Conservation (phyloP, 2,797 vertebrate genomes). For the Hafferia zeledoni region DNA sequence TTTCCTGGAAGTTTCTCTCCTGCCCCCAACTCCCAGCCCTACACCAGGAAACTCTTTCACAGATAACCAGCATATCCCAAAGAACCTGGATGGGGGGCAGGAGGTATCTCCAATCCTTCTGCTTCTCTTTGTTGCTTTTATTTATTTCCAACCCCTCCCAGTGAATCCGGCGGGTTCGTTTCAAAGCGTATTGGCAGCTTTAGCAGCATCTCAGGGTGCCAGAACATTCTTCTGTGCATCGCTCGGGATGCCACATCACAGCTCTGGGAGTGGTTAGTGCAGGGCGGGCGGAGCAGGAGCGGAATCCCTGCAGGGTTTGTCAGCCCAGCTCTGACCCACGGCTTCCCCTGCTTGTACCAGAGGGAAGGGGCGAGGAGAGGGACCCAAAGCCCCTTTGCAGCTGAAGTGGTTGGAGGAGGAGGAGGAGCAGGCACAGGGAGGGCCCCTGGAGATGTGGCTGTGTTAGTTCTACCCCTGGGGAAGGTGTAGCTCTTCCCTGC, state of each 20-base stretch:
- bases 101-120: neutral
- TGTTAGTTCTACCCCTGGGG: neutral
- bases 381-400: neutral
- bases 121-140: neutral
- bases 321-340: neutral
- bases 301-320: neutral
- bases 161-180: neutral
- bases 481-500: neutral
- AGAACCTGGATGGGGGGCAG: neutral
- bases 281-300: neutral
- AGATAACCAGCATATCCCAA: neutral
- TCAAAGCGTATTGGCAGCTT: neutral
- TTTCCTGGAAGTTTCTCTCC: neutral
- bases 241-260: neutral
- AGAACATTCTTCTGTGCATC: slow-evolving; percentile 37
- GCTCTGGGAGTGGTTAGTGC: slow-evolving; percentile 7
- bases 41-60: neutral
- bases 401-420: neutral
- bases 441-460: neutral
- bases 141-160: neutral
- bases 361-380: neutral
- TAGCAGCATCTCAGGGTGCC: neutral
- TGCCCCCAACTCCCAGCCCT: neutral
- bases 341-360: neutral
- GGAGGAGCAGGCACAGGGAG: neutral